Evolutionary conservation across 2,113 vertebrate genomes (phyloP).

Genomic region (Accipiter cooperii): DNA sequence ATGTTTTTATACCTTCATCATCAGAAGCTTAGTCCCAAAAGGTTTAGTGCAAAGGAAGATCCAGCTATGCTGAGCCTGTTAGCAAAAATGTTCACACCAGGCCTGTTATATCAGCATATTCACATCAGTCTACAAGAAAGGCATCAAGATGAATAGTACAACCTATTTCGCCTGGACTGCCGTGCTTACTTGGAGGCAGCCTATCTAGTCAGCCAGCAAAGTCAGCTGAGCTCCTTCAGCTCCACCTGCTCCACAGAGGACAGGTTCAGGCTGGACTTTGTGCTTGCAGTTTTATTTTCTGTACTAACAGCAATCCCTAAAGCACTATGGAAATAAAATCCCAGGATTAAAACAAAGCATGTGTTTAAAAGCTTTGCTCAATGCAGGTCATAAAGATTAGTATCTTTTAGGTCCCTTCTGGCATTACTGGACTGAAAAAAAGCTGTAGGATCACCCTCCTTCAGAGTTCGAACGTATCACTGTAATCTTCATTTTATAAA

Average conservation of each 20-base stretch:
- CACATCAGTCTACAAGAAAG: background rate
- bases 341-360: background rate
- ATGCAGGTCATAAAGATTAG: background rate
- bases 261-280: background rate
- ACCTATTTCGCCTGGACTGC: background rate
- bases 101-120: background rate
- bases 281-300: background rate
- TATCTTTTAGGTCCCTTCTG: background rate
- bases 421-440: background rate
- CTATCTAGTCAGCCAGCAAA: background rate
- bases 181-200: background rate
- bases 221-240: background rate
- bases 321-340: background rate
- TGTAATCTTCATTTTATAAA: background rate
- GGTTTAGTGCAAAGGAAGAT: background rate
- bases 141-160: background rate
- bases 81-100: background rate
- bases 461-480: background rate
- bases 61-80: background rate
- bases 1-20: background rate
- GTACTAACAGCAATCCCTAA: background rate
- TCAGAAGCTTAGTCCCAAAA: background rate
- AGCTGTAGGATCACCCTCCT: background rate
- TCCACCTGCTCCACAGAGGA: background rate
- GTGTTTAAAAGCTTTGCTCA: background rate